A percentile compares a stretch with the other conserved stretches of the same genome.
Conservation (phyloP, 1,140 invertebrate species). For the Medauroidea extradentata region DNA sequence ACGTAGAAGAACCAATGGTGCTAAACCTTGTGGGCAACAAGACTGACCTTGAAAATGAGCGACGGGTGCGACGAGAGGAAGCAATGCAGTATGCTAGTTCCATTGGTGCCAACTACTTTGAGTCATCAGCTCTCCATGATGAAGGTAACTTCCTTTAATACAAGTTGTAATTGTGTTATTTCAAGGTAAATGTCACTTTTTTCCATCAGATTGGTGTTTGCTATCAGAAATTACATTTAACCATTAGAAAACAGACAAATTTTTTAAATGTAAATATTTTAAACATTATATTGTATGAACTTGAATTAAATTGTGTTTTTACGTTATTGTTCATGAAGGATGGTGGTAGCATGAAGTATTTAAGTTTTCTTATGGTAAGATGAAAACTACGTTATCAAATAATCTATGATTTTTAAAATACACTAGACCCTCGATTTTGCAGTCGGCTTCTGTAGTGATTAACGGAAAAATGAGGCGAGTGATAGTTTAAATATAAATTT, state of each 20-base stretch:
- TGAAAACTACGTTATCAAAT: too few species aligned
- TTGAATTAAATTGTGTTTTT: too few species aligned
- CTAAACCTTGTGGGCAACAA: conserved; percentile 83
- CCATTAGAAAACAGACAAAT: not conserved
- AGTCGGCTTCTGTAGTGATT: too few species aligned
- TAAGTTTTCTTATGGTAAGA: too few species aligned
- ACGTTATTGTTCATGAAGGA: too few species aligned
- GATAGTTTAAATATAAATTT: too few species aligned
- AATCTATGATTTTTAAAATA: too few species aligned
- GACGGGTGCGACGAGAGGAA: conserved; percentile 63
- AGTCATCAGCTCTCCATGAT: conserved; percentile 74
- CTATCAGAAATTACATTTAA: too few species aligned
- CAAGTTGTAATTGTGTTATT: not conserved
- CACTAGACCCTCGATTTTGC: too few species aligned
- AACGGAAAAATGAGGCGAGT: too few species aligned
- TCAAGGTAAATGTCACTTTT: not conserved
- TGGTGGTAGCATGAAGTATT: too few species aligned
- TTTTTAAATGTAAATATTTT: not conserved
- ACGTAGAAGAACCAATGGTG: conserved; percentile 69
- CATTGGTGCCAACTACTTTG: conserved; percentile 81
- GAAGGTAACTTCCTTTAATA: conserved; percentile 48
- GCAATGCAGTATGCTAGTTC: conserved; percentile 68
- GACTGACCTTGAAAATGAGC: conserved; percentile 60
- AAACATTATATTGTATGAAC: not conserved
- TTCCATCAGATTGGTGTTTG: not conserved